phyloP scores from a whole-genome alignment of 1,140 invertebrate genomes.

The Trichonephila clavipes region DNA sequence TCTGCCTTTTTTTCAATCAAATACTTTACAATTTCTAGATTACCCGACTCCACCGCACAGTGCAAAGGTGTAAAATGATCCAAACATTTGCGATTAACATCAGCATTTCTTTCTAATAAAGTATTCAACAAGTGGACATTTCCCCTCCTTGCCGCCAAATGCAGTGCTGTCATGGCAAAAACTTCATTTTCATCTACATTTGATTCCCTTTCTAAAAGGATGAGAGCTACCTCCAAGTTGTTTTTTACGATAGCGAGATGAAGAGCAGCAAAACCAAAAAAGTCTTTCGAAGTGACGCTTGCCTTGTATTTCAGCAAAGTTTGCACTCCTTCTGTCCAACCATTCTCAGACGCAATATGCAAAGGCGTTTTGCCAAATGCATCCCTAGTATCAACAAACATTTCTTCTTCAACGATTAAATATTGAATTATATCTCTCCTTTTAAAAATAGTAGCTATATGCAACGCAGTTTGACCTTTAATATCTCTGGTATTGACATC shows the following conservation, averaged over 20 bases:
- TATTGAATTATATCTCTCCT: conserved; percentile 6
- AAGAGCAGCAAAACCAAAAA: conserved; percentile 91
- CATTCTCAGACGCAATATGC: conserved; percentile 4
- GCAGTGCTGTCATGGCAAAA: neutral
- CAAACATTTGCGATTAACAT: neutral
- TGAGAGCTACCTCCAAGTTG: conserved; percentile 90
- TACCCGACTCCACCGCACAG: neutral
- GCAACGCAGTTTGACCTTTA: neutral
- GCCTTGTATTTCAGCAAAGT: conserved; percentile 83
- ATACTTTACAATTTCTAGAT: neutral
- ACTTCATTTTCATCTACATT: neutral
- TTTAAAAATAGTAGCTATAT: conserved; percentile 34
- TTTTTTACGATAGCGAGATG: conserved; percentile 95
- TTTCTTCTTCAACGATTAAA: neutral
- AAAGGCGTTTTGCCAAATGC: neutral
- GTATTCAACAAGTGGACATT: neutral
- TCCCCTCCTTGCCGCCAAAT: conserved; percentile 19
- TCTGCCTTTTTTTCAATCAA: neutral
- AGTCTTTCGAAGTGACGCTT: conserved; percentile 90
- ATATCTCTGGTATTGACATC: neutral
- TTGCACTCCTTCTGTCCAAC: conserved; percentile 18
- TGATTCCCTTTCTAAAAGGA: conserved; percentile 86
- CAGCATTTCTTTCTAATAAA: conserved; percentile 2
- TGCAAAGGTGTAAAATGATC: neutral
- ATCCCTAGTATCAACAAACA: neutral